A percentile compares a stretch with the other conserved stretches of the same genome.
Evolutionary conservation across 2,113 vertebrate genomes (phyloP).

Genomic region (Terrapene triunguis): DNA sequence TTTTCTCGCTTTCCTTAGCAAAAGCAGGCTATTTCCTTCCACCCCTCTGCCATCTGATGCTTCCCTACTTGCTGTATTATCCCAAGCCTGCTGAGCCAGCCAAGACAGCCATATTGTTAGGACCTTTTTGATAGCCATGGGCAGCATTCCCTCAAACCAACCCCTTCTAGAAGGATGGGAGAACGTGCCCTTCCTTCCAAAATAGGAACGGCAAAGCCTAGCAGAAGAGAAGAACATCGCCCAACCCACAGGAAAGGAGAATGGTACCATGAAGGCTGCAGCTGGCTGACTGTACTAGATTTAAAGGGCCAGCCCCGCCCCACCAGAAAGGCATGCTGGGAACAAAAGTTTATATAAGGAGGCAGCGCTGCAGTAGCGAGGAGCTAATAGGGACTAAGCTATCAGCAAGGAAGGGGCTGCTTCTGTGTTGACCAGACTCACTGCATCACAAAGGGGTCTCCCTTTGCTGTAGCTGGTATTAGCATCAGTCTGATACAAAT

Average conservation of each 20-base stretch:
- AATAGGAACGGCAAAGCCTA: background rate
- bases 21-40: slow-evolving; percentile 8
- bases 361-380: background rate
- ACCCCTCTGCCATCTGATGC: background rate
- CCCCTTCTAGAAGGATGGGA: too few species aligned
- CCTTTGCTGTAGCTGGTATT: slow-evolving; percentile 20
- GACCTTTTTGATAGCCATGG: background rate
- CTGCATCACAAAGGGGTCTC: background rate
- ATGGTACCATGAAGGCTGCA: rapidly evolving
- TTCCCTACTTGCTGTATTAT: background rate
- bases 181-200: background rate
- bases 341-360: rapidly evolving
- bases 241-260: rapidly evolving
- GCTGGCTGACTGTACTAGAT: background rate
- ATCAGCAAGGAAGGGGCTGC: too few species aligned
- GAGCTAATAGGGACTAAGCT: background rate
- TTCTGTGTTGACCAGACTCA: background rate
- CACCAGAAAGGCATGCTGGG: rapidly evolving
- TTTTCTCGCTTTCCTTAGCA: background rate
- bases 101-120: background rate
- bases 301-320: background rate
- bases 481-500: background rate
- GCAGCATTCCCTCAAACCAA: background rate
- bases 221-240: background rate
- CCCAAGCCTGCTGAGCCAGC: background rate